Evolutionary conservation across 2,113 vertebrate genomes (phyloP), one percentile per base, ranked within the genome.

Genomic region (Oreochromis spilurus): DNA sequence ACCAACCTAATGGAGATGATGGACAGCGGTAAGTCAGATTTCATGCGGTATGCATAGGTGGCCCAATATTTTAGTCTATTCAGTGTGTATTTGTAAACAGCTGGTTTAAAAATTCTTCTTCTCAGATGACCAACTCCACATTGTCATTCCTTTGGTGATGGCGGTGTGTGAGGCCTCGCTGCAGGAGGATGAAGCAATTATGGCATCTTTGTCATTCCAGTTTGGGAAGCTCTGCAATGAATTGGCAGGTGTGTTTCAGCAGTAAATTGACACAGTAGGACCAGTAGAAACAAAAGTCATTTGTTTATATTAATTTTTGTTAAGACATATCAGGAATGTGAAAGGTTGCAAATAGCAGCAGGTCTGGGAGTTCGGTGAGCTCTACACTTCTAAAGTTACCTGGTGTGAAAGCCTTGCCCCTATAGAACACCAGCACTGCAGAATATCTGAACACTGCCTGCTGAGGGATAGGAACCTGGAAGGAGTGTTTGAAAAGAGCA

Each of bases 211-310:
- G 94, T 98, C 98, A 4, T 98, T 97, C 87, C 97, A 98, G 93
- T 97, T 98, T 94, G 98, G 98, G 87, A 98, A 98, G 92, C 96
- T 99, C 6, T 99, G 98, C 92, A 97, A 97, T 45, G 97, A 97
- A 92, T 95, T 99, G 62, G 97, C 97, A 94, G 98, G 98, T 99
- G 38, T 88, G 93, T 29, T 31, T 11, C 8, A 21, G 4, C 21
- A 62, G 4, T 54, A 9, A 21, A 2, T 6, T 29, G 24, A 57
- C 10, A 13, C 9, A 54, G 52, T 45, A 45, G 40, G 21, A 72
- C 65, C 38, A 45, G 21, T 43, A 72, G 38, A 72, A 72, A 45
- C 21, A 45, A 75, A 29, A 48, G 29, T 34, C 4, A 43, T 70
- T 16, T 43, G 38, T 43, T 70, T 40, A 40, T 40, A 70, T 40